Percentiles rank a stretch among this genome's conserved stretches.
Conservation (phyloP, 53 echinoderm and acorn worm species). For the Apostichopus leukothele region DNA sequence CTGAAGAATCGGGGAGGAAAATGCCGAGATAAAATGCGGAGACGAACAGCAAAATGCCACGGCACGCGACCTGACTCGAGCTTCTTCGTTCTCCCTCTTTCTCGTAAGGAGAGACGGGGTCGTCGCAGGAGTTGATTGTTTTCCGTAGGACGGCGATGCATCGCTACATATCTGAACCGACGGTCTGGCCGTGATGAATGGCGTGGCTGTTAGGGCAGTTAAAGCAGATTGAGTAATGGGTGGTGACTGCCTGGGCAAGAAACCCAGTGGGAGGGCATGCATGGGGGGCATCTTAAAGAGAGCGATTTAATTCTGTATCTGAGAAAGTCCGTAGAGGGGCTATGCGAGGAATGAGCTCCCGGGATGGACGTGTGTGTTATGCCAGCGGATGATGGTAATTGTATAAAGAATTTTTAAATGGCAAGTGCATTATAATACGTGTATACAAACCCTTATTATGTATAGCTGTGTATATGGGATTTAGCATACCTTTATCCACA, state of each 20-base stretch:
- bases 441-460: neutral
- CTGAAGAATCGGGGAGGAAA: neutral
- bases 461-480: neutral
- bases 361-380: neutral
- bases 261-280: neutral
- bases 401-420: neutral
- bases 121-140: neutral
- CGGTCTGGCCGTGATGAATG: neutral
- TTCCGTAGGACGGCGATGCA: neutral
- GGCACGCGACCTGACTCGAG: neutral
- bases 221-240: neutral
- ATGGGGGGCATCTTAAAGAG: neutral
- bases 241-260: constrained; percentile 8
- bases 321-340: neutral
- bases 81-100: neutral
- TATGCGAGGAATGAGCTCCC: neutral
- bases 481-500: neutral
- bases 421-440: neutral
- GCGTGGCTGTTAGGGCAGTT: constrained; percentile 7
- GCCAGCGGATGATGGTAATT: neutral
- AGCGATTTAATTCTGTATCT: neutral
- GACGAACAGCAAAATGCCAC: neutral
- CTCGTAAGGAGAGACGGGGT: neutral
- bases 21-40: neutral
- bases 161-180: neutral